Base-by-base conservation (phyloP, 2,113 vertebrate genomes). In the Lampris megalopsis region DNA sequence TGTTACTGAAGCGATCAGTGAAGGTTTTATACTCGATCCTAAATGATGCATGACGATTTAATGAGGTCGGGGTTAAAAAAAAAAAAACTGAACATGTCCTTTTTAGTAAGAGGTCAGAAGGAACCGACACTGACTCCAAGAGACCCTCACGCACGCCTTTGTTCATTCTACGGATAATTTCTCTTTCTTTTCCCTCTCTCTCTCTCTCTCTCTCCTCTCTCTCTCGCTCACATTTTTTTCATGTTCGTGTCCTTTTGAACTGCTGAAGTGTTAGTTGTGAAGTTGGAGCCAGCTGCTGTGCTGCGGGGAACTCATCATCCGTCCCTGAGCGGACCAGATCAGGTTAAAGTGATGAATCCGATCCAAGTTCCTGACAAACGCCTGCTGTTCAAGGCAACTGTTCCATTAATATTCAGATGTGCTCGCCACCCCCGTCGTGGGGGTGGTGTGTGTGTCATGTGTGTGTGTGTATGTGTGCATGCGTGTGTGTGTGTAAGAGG, bases 381-480 rank as follows among this genome's bases (percentile, higher is more conserved):
- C 90, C 93, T 86, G 91, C 92, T 92, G 91, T 91, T 92, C 83
- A 81, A 79, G 81, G 86, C 86, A 86, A 91, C 87, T 65, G 76
- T 73, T 70, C 75, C 83, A 91, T 94, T 91, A 88, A 93, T 93
- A 94, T 92, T 91, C 90, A 90, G 79, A 89, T 70, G 80, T 82
- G 86, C 84, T 86, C 68, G 68, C 60, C 37, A 53, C 45, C 72
- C 71, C 70, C 54, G 41, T 71, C 75, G 13, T 6, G 58, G 78
- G 72, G 77, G 24, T 36, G 41, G 37, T 11, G 37, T 7, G 58
- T 9, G 35, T 37, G 35, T 59, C 52, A n/a, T 58, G 5, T 4
- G 37, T 5, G 56, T 36, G 9, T n/a, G 56, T 6, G 35, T 5
- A 1, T 36, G 56, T 4, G 35, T 9, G 50, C 3, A 10, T 11